These are phyloP conservation scores for Tetraodon nigroviridis DNA, from an alignment of 2,113 vertebrate species.

Conservation along the genomic window DNA sequence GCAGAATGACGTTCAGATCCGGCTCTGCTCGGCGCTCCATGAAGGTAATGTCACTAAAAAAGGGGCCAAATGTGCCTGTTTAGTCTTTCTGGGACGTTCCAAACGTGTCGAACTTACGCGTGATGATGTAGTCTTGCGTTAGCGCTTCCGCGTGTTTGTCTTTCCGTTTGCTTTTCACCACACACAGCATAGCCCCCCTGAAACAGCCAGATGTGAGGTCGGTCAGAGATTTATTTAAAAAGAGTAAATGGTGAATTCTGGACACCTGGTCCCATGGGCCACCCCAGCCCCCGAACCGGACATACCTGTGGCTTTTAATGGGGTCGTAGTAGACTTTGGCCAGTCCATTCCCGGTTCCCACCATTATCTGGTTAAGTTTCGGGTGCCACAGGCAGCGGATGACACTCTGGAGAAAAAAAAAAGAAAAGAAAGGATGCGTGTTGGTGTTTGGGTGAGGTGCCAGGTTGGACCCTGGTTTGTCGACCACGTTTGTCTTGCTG, in stretches of 20 bases:
- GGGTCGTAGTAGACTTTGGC: conserved; percentile 97
- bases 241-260: too few species aligned
- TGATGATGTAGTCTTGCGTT: conserved; percentile 98
- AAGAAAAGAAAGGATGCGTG: neutral
- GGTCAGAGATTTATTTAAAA: neutral
- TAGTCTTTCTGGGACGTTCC: neutral
- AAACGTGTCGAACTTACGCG: conserved; percentile 78
- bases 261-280: too few species aligned
- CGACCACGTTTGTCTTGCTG: conserved; percentile 3
- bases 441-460: neutral
- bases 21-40: conserved; percentile 5
- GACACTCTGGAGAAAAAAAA: conserved; percentile 78
- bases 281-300: neutral
- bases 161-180: conserved; percentile 92
- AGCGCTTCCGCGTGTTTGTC: conserved; percentile 89
- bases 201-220: conserved; percentile 11
- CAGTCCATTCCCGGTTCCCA: conserved; percentile 89
- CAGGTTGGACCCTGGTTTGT: conserved; percentile 1
- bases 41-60: neutral
- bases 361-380: conserved; percentile 97
- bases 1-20: neutral
- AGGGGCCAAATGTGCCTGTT: too few species aligned
- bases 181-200: conserved; percentile 94
- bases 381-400: conserved; percentile 97
- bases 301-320: conserved; percentile 91